Conservation (phyloP, 2,113 vertebrate genomes). For the Chinchilla lanigera region DNA sequence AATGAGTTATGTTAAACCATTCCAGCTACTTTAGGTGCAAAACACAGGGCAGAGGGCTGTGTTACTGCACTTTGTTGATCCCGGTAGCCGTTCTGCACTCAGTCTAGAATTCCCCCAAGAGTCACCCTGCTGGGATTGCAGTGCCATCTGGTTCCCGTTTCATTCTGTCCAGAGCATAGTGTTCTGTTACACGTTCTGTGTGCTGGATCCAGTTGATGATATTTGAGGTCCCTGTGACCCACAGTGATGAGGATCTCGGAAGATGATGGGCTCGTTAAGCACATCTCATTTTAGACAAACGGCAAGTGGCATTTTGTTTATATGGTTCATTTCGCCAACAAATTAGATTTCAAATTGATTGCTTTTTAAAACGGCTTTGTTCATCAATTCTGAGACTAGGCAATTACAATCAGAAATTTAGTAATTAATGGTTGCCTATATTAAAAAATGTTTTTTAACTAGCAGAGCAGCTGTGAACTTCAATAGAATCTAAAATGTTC, state of each 20-base stretch:
- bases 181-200: slow-evolving; percentile 77
- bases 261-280: slow-evolving; percentile 88
- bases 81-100: not conserved
- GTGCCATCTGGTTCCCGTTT: slow-evolving; percentile 80
- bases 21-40: not conserved
- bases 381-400: slow-evolving; percentile 87
- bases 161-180: slow-evolving; percentile 56
- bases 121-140: slow-evolving; percentile 46
- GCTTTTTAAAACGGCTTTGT: slow-evolving; percentile 89
- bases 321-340: slow-evolving; percentile 91
- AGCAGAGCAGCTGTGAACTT: slow-evolving; percentile 78
- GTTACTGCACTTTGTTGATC: not conserved
- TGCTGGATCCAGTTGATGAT: slow-evolving; percentile 75
- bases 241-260: slow-evolving; percentile 83
- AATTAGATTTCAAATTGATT: slow-evolving; percentile 92
- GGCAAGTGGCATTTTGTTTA: slow-evolving; percentile 90
- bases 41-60: not conserved
- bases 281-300: slow-evolving; percentile 90
- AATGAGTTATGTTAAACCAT: not conserved
- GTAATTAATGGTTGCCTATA: slow-evolving; percentile 88
- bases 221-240: slow-evolving; percentile 83
- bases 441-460: slow-evolving; percentile 85
- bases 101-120: slow-evolving; percentile 38
- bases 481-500: slow-evolving; percentile 76
- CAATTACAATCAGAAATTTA: slow-evolving; percentile 87